A percentile compares a stretch with the other conserved stretches of the same genome.
Evolutionary conservation across 2,797 vertebrate species (phyloP).

Genomic region (Muscicapa striata): DNA sequence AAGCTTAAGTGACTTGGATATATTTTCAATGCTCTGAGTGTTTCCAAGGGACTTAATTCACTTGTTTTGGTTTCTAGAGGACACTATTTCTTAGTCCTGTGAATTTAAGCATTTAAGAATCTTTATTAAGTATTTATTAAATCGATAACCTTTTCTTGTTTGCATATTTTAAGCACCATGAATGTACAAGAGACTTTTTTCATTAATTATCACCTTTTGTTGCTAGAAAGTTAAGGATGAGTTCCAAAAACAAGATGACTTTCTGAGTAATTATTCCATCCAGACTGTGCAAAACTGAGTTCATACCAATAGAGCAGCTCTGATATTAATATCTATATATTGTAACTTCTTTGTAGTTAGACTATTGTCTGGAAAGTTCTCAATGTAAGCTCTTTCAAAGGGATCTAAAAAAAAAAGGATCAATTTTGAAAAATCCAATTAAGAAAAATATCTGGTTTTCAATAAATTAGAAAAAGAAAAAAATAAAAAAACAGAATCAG

Average conservation of each 20-base stretch:
- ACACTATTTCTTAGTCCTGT: neutral
- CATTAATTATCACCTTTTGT: neutral
- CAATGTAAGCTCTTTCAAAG: neutral
- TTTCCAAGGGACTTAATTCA: neutral
- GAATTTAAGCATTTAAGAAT: neutral
- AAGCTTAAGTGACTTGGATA: neutral
- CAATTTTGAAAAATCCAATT: neutral
- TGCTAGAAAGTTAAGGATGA: neutral
- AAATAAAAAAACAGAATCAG: neutral
- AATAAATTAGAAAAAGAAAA: neutral
- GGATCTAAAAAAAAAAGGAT: neutral
- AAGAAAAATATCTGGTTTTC: neutral
- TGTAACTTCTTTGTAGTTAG: neutral
- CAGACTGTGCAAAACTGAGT: neutral
- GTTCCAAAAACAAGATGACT: neutral
- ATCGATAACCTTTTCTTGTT: neutral
- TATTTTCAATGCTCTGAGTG: neutral
- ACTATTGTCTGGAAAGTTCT: neutral
- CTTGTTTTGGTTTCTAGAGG: neutral
- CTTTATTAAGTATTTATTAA: neutral
- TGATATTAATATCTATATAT: neutral
- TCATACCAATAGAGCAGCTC: neutral
- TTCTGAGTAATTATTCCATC: neutral
- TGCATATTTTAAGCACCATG: neutral
- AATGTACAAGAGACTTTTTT: neutral